Evolutionary conservation across 2,888 invertebrate genomes (phyloP).

Genomic region (Hemicrepidius hirtus): DNA sequence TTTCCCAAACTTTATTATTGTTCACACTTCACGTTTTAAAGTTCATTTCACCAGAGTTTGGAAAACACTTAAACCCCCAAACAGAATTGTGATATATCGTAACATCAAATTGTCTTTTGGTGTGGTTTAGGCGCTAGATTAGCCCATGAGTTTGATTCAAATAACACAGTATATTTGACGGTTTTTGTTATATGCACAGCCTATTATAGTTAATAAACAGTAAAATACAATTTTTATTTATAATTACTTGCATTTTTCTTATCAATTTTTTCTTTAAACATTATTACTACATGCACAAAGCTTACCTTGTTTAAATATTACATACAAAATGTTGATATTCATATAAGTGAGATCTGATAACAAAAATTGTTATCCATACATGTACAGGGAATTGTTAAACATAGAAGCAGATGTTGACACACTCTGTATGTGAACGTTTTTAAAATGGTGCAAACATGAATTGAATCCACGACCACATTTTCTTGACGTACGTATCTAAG

Average conservation of each 20-base stretch:
- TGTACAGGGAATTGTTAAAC: not conserved
- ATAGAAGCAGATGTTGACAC: constrained; percentile 2
- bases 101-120: constrained; percentile 32
- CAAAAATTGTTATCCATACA: constrained; percentile 5
- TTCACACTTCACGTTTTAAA: too few relatives aligned
- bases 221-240: constrained; percentile 29
- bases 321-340: constrained; percentile 16
- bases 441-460: not conserved
- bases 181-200: constrained; percentile 52
- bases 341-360: constrained; percentile 2
- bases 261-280: constrained; percentile 1
- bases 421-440: not conserved
- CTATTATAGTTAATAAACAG: constrained; percentile 46
- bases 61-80: not conserved
- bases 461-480: not conserved
- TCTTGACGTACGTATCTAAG: not conserved
- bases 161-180: constrained; percentile 54
- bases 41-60: too few relatives aligned
- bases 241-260: constrained; percentile 23
- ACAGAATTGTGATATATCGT: not conserved
- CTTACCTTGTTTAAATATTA: constrained; percentile 21
- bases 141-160: constrained; percentile 46
- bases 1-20: too few relatives aligned
- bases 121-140: constrained; percentile 33
- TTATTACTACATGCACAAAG: constrained; percentile 32